Base-by-base conservation (phyloP, 1,140 invertebrate genomes). In the Pseudobourletiella spinata region DNA sequence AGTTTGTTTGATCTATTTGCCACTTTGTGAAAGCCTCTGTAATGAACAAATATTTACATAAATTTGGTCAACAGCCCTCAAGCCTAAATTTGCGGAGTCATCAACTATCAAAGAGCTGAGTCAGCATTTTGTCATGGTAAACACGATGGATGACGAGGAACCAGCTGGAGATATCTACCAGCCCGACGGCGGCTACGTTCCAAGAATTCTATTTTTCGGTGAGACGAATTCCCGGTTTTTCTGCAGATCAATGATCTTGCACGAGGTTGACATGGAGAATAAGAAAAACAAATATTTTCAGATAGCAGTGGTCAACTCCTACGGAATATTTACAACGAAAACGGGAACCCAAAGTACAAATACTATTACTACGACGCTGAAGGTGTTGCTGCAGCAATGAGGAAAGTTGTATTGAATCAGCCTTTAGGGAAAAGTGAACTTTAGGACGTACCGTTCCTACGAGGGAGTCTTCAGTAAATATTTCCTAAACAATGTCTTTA, bases 151-250 rank as follows among this genome's bases (percentile, higher is more conserved):
- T 71, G 78, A 81, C 54, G 78, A 82, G 42, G 81, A 82, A 67
- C 73, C 75, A n/a, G 72, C 72, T 8, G 78, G 71, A 30, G 71
- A 71, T 28, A 69, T 71, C 28, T 83, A 77, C 71, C 71, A 74
- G 16, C 81, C 81, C 1, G 81, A 83, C 69, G 82, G 82, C 3
- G 78, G 73, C 11, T 83, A 83, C 65, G 80, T 82, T 72, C 82
- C 82, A 3, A 76, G 82, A 73, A 81, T 78, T n/a, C 61, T 77
- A 2, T 78, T 79, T 67, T 70, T 76, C 57, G 67, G 75, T 76
- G 72, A 71, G 70, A 66, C 52, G 52, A 48, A n/a, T n/a, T n/a
- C n/a, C n/a, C n/a, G n/a, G n/a, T n/a, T 48, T 48, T n/a, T 11
- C 22, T 22, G 46, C 14, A 48, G 14, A n/a, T 11, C 16, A 29